Percentiles rank a stretch among this genome's conserved stretches.
These are phyloP conservation scores for Oreortyx pictus DNA, from an alignment of 2,797 vertebrate genomes.

Conservation along the genomic window DNA sequence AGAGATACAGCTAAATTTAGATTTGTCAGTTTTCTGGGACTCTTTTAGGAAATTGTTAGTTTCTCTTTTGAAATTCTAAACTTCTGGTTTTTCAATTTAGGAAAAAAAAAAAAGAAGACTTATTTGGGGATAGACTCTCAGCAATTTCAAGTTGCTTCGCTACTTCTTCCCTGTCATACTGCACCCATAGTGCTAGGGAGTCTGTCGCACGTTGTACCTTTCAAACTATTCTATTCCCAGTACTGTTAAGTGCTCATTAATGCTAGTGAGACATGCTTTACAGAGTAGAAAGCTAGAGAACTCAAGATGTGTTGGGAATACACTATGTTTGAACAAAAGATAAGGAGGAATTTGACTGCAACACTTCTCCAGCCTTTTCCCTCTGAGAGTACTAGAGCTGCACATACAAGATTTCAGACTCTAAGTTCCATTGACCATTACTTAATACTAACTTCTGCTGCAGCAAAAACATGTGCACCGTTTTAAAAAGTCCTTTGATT, in stretches of 20 bases:
- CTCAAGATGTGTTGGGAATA: background rate
- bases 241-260: background rate
- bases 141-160: background rate
- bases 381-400: background rate
- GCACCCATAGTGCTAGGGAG: background rate
- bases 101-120: background rate
- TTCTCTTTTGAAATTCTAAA: background rate
- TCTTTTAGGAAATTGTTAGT: background rate
- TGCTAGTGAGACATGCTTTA: background rate
- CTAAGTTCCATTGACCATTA: background rate
- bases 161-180: background rate
- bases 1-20: background rate
- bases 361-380: background rate
- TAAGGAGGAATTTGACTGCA: background rate
- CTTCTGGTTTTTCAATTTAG: background rate
- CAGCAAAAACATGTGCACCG: background rate
- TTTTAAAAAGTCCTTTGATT: background rate
- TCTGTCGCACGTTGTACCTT: background rate
- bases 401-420: background rate
- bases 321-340: background rate
- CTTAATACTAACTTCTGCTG: background rate
- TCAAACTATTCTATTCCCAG: background rate
- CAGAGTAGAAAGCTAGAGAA: background rate
- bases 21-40: accelerated
- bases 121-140: background rate